Conservation (phyloP, 2,888 invertebrate species). For the Chrysodeixis includens region DNA sequence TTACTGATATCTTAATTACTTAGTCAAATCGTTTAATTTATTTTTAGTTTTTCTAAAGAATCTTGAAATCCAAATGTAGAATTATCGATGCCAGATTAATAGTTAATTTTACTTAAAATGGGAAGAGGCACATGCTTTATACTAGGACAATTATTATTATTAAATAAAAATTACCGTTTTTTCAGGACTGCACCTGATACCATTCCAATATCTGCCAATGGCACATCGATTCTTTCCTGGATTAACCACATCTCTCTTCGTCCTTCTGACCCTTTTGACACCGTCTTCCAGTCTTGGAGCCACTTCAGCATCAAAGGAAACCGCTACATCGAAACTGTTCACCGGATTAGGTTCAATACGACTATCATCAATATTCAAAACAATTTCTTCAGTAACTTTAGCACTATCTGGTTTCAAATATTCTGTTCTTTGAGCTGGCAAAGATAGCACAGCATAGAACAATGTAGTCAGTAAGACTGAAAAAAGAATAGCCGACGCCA, state of each 20-base stretch:
- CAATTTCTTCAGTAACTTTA: constrained; percentile 3
- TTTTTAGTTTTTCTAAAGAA: too few species aligned
- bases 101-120: too few species aligned
- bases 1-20: neutral
- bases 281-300: neutral
- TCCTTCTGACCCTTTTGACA: neutral
- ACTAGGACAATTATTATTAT: neutral
- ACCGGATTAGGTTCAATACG: neutral
- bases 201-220: neutral
- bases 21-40: too few species aligned
- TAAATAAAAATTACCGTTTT: neutral
- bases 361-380: neutral
- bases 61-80: too few species aligned
- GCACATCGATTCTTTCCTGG: neutral
- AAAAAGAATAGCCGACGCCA: constrained; percentile 20
- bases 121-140: too few species aligned
- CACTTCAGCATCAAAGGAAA: neutral
- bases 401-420: neutral
- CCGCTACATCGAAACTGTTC: neutral
- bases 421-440: constrained; percentile 13
- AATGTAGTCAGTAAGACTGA: constrained; percentile 21
- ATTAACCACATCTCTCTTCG: neutral
- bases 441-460: constrained; percentile 17
- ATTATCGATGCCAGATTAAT: too few species aligned
- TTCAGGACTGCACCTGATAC: neutral